Evolutionary conservation across 2,113 vertebrate species (phyloP).

Genomic region (Forbesichthys papilliferus): DNA sequence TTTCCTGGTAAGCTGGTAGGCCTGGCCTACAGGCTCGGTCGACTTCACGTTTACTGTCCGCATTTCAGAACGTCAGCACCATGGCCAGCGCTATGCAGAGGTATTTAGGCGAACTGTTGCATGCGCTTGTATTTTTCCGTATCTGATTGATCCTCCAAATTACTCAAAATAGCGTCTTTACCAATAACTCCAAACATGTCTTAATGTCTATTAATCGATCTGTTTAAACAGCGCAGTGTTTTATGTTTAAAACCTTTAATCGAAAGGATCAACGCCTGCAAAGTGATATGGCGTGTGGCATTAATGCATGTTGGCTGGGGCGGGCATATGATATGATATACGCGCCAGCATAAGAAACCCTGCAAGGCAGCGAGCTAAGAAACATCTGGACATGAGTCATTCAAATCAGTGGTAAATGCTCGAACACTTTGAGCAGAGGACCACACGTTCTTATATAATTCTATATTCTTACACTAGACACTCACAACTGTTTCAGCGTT

Average conservation of each 20-base stretch:
- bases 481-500: background rate
- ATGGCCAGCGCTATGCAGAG: conserved; percentile 57
- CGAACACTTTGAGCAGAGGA: background rate
- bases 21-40: background rate
- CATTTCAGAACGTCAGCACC: conserved; percentile 49
- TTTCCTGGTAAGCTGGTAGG: background rate
- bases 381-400: conserved; percentile 70
- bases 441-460: background rate
- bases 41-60: background rate
- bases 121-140: background rate
- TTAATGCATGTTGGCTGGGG: conserved; percentile 14
- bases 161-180: too few relatives aligned
- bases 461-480: background rate
- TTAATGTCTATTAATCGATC: too few relatives aligned
- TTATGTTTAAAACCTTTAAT: conserved; percentile 14
- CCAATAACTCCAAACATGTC: too few relatives aligned
- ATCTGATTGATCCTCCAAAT: too few relatives aligned
- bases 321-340: conserved; percentile 51
- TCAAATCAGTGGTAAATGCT: conserved; percentile 40
- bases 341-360: conserved; percentile 45
- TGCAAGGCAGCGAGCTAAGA: conserved; percentile 46
- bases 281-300: conserved; percentile 15
- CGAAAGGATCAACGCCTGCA: conserved; percentile 12
- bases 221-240: conserved; percentile 26
- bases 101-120: conserved; percentile 63